Conservation (phyloP, 2,797 vertebrate genomes). For the Crotalus adamanteus region DNA sequence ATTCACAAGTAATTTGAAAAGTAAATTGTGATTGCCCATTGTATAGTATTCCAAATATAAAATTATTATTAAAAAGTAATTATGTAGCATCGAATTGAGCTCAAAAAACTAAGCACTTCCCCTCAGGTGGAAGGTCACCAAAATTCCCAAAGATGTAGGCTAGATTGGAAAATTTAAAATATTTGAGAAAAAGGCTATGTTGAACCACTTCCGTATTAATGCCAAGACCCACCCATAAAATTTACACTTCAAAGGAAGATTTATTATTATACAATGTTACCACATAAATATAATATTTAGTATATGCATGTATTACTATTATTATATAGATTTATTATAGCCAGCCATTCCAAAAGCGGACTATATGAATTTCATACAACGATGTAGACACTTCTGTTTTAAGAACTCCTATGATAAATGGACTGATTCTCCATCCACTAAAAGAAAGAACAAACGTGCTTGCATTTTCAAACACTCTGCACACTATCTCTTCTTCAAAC, state of each 20-base stretch:
- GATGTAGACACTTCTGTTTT: not conserved
- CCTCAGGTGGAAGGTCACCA: not conserved
- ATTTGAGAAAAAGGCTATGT: not conserved
- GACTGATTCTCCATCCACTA: not conserved
- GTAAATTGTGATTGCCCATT: not conserved
- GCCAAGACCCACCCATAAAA: not conserved
- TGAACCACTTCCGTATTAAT: not conserved
- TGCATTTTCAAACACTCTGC: conserved; percentile 30
- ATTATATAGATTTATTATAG: not conserved
- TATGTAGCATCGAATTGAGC: not conserved
- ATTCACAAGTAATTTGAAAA: conserved; percentile 25
- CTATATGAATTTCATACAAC: not conserved
- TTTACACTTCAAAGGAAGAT: not conserved
- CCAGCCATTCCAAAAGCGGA: not conserved
- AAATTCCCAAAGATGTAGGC: not conserved
- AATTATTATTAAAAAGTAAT: not conserved
- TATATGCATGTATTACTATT: not conserved
- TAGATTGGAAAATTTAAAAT: not conserved
- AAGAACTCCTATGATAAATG: not conserved
- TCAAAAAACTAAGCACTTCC: not conserved
- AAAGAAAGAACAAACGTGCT: conserved; percentile 9
- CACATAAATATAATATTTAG: not conserved
- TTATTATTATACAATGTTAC: not conserved
- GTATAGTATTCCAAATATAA: not conserved
- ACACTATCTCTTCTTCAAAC: not conserved